Percentiles rank a stretch among this genome's conserved stretches.
phyloP scores from a whole-genome alignment of 2,113 vertebrate species.

The Dasyornis broadbenti region DNA sequence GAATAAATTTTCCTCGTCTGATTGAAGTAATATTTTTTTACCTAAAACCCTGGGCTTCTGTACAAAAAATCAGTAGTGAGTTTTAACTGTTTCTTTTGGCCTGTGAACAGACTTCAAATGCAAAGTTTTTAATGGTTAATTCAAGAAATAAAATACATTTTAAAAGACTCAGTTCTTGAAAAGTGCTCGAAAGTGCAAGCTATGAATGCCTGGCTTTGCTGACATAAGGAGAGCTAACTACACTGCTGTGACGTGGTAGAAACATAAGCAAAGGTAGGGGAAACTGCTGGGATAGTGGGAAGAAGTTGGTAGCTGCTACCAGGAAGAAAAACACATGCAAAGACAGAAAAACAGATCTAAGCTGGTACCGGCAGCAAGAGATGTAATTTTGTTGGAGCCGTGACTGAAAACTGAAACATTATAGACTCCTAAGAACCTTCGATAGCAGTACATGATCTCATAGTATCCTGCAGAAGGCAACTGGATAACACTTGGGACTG shows the following conservation, averaged over 20 bases:
- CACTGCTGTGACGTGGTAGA: background rate
- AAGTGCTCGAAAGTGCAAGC: background rate
- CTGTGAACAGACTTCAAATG: background rate
- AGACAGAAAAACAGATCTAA: background rate
- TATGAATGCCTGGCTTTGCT: background rate
- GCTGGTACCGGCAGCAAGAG: background rate
- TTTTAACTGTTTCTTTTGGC: background rate
- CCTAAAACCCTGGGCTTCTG: background rate
- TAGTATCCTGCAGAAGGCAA: background rate
- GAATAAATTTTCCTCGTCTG: background rate
- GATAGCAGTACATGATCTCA: background rate
- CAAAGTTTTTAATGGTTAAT: background rate
- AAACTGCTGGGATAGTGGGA: background rate
- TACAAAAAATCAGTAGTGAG: background rate
- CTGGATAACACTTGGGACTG: background rate
- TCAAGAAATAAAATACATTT: background rate
- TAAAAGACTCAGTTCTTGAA: background rate
- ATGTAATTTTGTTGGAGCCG: background rate
- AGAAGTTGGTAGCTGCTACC: background rate
- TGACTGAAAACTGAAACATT: constrained; percentile 5
- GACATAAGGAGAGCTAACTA: background rate
- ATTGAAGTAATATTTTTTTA: background rate
- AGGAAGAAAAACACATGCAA: background rate
- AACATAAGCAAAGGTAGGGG: background rate
- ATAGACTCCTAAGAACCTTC: background rate